These are phyloP conservation scores for Protobothrops flavoviridis DNA, from an alignment of 2,113 vertebrate genomes.

Conservation along the genomic window DNA sequence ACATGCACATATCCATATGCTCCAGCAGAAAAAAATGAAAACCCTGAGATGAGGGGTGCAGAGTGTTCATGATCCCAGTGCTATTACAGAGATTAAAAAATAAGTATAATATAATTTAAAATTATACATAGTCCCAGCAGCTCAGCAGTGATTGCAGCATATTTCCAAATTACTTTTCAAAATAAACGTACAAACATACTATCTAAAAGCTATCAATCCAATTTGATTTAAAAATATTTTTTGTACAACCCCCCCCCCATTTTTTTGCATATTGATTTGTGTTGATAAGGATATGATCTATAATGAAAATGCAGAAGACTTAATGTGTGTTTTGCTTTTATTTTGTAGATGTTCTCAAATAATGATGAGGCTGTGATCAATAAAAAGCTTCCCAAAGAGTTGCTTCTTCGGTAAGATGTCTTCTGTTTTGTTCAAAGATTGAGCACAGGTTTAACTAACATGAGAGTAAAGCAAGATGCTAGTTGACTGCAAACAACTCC, in stretches of 20 bases:
- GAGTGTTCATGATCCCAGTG: not conserved
- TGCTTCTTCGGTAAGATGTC: slow-evolving; percentile 84
- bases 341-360: slow-evolving; percentile 97
- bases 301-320: not conserved
- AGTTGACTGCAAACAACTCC: rapidly evolving
- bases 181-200: not conserved
- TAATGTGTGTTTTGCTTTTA: slow-evolving; percentile 25
- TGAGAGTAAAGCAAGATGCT: not conserved
- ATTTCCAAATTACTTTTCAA: not conserved
- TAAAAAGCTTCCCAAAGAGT: slow-evolving; percentile 97
- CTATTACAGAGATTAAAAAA: not conserved
- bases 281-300: not conserved
- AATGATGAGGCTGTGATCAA: slow-evolving; percentile 97
- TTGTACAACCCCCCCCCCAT: not conserved
- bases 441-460: not conserved
- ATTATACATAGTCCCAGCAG: not conserved
- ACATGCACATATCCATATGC: not conserved
- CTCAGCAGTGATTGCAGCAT: not conserved
- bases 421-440: not conserved
- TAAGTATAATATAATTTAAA: not conserved
- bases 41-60: not conserved
- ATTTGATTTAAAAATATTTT: not conserved
- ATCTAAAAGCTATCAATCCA: not conserved
- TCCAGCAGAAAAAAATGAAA: not conserved
- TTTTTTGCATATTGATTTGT: not conserved